Base-by-base conservation (phyloP, 2,888 invertebrate species). In the Lochmaea crataegi region DNA sequence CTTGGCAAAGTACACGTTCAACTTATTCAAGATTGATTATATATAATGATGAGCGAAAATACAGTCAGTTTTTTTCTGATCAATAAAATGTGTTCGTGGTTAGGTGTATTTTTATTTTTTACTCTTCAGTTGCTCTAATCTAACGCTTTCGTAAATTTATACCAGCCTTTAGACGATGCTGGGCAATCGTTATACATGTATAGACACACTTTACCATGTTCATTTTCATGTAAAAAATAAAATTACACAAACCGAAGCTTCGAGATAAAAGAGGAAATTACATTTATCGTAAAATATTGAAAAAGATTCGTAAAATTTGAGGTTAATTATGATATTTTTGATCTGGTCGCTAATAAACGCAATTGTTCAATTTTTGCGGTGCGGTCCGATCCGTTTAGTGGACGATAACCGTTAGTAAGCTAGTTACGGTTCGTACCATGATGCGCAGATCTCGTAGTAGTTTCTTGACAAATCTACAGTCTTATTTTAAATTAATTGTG, bases 41-140 rank as follows among this genome's bases (percentile, higher is more conserved):
- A 48, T 42, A 2, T 10, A 14, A 45, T 45, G 45, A 56, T 66
- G 41, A n/a, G 16, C 7, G 45, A 41, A 70, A 70, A 18, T 56
- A 45, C 16, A 57, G 74, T 68, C 72, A 71, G 65, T 51, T 68
- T 71, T 72, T 65, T 64, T 70, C 60, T 56, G 56, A n/a, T 53
- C 64, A 16, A 71, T 58, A 61, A 64, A 48, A 65, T 76, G 76
- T 75, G 68, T 72, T 76, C 71, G 67, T 72, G 71, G 74, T 75
- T 69, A 69, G 67, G 75, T 75, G 77, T 77, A 77, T 73, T 75
- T 75, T 77, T 75, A 75, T 77, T 75, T 77, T 77, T 77, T 74
- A 75, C 72, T 32, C 32, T 71, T 64, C 63, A 74, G 68, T 71
- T 60, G 58, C 57, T 66, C 71, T 12, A 18, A 58, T 69, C 68